These are phyloP conservation scores for Turdus rufiventris DNA, from an alignment of 2,113 vertebrate species.

Conservation along the genomic window DNA sequence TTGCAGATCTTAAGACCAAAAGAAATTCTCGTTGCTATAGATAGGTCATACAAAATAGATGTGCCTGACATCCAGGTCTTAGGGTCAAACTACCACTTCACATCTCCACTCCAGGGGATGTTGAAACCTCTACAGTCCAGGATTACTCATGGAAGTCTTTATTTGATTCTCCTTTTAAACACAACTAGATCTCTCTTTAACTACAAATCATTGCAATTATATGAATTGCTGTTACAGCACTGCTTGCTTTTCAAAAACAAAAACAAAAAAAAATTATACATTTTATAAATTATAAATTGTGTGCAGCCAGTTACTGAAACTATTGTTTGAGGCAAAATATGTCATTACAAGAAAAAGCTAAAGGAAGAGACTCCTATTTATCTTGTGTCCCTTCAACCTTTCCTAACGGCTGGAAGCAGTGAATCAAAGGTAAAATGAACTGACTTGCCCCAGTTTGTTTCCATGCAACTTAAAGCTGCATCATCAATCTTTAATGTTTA, in stretches of 20 bases:
- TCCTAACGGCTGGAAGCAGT: constrained; percentile 31
- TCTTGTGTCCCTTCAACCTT: constrained; percentile 1
- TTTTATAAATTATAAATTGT: background rate
- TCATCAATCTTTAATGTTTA: constrained; percentile 68
- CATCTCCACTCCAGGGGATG: background rate
- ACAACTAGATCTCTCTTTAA: background rate
- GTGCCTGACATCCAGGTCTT: background rate
- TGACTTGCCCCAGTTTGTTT: constrained; percentile 68
- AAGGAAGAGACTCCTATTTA: background rate
- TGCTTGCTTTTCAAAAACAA: background rate
- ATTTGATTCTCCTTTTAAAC: background rate
- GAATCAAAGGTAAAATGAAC: constrained; percentile 71
- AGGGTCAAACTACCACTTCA: background rate
- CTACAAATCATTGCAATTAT: background rate
- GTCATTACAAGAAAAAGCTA: background rate
- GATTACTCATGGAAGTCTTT: background rate
- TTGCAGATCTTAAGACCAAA: background rate
- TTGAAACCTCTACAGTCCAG: background rate
- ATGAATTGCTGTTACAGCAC: background rate
- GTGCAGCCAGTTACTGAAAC: background rate
- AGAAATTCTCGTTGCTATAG: background rate
- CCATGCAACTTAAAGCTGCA: constrained; percentile 51
- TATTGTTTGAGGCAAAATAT: background rate
- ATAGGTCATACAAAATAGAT: background rate
- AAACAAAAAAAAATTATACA: background rate